Percentiles rank a stretch among this genome's conserved stretches.
Evolutionary conservation across 1,140 invertebrate species (phyloP).

Genomic region (Aphelenchoides fujianensis): DNA sequence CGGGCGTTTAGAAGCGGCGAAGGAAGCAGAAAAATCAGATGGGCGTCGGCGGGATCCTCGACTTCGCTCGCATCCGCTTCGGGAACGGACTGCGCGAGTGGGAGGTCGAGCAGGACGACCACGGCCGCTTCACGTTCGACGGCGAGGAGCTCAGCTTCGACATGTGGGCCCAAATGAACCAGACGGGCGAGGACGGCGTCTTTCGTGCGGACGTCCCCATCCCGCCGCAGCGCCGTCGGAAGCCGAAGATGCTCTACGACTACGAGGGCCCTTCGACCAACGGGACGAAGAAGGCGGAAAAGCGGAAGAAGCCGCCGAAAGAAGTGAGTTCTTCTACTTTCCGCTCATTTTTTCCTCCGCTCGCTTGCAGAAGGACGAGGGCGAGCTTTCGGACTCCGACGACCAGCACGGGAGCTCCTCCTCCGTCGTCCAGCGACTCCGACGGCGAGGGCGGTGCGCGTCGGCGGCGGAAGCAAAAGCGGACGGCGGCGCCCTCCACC

Average conservation of each 20-base stretch:
- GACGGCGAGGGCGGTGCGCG: neutral
- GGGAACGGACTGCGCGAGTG: neutral
- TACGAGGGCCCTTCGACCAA: neutral
- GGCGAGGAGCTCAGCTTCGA: slow-evolving; percentile 10
- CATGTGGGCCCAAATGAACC: slow-evolving; percentile 6
- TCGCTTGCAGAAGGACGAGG: slow-evolving; percentile 11
- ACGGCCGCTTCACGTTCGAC: neutral
- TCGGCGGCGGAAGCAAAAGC: neutral
- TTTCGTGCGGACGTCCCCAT: neutral
- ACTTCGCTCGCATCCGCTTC: neutral
- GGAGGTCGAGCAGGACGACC: neutral
- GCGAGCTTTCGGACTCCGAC: neutral
- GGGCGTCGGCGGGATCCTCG: neutral
- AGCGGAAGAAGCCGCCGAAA: neutral
- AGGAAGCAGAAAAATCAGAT: neutral
- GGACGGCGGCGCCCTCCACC: neutral
- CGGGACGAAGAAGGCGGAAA: slow-evolving; percentile 1
- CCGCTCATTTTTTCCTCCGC: neutral
- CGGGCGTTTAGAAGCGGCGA: neutral
- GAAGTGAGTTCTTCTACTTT: slow-evolving; percentile 2
- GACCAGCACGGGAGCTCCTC: neutral
- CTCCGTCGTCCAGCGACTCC: slow-evolving; percentile 7
- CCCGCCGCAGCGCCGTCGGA: neutral
- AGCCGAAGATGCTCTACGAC: slow-evolving; percentile 7
- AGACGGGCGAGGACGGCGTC: neutral